Evolutionary conservation across 2,888 invertebrate species (phyloP).

Genomic region (Cecidostiba fungosa): DNA sequence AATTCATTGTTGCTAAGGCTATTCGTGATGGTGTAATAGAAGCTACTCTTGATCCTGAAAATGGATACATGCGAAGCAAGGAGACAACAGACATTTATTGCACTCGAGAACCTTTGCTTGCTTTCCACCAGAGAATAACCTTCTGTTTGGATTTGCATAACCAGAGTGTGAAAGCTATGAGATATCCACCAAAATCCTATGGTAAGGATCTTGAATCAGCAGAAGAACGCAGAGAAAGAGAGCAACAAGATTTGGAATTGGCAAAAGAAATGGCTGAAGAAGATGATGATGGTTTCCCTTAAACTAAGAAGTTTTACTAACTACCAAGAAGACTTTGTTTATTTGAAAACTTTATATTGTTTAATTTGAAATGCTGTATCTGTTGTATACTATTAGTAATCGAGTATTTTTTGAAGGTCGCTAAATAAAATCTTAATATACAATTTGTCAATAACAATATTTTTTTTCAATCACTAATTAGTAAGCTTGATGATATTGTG

Average conservation of each 20-base stretch:
- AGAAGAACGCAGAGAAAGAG: slow-evolving; percentile 96
- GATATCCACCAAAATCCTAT: slow-evolving; percentile 99
- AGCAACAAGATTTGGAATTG: slow-evolving; percentile 98
- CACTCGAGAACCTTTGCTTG: slow-evolving; percentile 96
- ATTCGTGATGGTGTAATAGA: slow-evolving; percentile 99
- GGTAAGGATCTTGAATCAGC: slow-evolving; percentile 99
- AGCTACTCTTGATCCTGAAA: slow-evolving; percentile 96
- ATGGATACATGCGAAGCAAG: slow-evolving; percentile 98
- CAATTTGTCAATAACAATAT: slow-evolving; percentile 35
- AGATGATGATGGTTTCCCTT: slow-evolving; percentile 94
- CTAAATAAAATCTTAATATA: slow-evolving; percentile 56
- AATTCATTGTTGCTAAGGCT: slow-evolving; percentile 99
- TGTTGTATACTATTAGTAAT: slow-evolving; percentile 59
- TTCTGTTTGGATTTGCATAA: slow-evolving; percentile 99
- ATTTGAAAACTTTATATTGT: slow-evolving; percentile 53
- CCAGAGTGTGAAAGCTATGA: slow-evolving; percentile 99
- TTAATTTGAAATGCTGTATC: slow-evolving; percentile 49
- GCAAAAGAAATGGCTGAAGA: slow-evolving; percentile 99
- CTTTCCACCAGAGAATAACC: slow-evolving; percentile 97
- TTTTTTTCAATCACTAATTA: slow-evolving; percentile 38
- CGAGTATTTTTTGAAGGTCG: slow-evolving; percentile 57
- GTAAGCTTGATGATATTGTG: background rate
- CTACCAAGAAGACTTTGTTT: slow-evolving; percentile 41
- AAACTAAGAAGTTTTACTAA: slow-evolving; percentile 67
- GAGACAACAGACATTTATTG: slow-evolving; percentile 98